Conservation (phyloP, 2,888 invertebrate genomes). For the Cheilosia impressa region DNA sequence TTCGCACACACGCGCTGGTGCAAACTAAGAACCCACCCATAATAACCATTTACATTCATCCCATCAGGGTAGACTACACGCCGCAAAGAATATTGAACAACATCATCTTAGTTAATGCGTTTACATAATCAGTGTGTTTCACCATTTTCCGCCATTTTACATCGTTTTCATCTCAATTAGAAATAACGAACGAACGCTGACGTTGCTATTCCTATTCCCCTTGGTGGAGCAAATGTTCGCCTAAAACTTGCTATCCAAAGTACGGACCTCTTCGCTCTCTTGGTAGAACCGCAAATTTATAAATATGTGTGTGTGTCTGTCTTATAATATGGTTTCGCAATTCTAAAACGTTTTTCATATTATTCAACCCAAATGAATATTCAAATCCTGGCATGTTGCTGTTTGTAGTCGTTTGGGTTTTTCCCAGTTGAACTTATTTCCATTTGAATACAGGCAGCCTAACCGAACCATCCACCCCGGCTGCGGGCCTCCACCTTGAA, state of each 20-base stretch:
- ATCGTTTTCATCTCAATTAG: slow-evolving; percentile 65
- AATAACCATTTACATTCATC: slow-evolving; percentile 34
- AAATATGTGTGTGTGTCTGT: slow-evolving; percentile 10
- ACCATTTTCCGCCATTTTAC: slow-evolving; percentile 60
- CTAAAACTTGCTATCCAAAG: slow-evolving; percentile 18
- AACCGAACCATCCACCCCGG: neutral
- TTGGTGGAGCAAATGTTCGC: slow-evolving; percentile 2
- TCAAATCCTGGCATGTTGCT: slow-evolving; percentile 61
- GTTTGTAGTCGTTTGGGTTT: slow-evolving; percentile 21
- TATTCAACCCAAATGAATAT: slow-evolving; percentile 69
- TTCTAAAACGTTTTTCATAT: slow-evolving; percentile 49
- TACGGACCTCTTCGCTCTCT: neutral
- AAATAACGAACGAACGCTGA: slow-evolving; percentile 46
- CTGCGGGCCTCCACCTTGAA: neutral
- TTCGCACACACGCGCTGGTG: neutral
- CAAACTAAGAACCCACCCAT: slow-evolving; percentile 34
- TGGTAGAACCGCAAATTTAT: slow-evolving; percentile 2
- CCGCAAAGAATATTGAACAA: slow-evolving; percentile 44
- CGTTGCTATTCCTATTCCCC: slow-evolving; percentile 16
- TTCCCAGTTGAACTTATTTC: slow-evolving; percentile 58
- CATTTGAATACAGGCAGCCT: slow-evolving; percentile 51
- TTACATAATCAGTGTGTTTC: slow-evolving; percentile 56
- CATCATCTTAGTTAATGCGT: slow-evolving; percentile 55
- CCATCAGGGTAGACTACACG: slow-evolving; percentile 1
- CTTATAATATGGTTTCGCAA: slow-evolving; percentile 27